These are phyloP conservation scores for Holotrichia oblita DNA, from an alignment of 1,140 invertebrate genomes.

Conservation along the genomic window DNA sequence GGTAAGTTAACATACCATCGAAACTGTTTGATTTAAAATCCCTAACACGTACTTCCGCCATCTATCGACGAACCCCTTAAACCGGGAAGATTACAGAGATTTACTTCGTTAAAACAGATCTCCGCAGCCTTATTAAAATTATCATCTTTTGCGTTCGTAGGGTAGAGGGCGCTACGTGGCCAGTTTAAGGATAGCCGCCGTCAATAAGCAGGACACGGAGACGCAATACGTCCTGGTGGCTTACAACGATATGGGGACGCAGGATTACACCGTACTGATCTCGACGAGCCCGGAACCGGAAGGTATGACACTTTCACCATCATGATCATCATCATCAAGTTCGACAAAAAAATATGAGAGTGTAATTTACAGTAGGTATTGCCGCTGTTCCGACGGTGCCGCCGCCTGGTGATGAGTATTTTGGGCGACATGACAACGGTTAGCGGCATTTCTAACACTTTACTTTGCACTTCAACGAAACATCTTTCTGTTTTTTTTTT, in stretches of 20 bases:
- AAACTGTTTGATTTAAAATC: background rate
- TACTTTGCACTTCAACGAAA: background rate
- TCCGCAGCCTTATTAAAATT: background rate
- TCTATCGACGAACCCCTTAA: background rate
- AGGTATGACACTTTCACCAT: slow-evolving; percentile 61
- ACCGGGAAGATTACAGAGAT: background rate
- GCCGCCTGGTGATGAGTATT: background rate
- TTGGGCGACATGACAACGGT: background rate
- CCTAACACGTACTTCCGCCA: too few relatives aligned
- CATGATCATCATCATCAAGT: slow-evolving; percentile 4
- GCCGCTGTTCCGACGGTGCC: background rate
- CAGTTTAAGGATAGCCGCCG: slow-evolving; percentile 69
- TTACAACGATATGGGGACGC: slow-evolving; percentile 70
- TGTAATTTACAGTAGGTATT: slow-evolving; percentile 13
- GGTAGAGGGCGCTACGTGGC: slow-evolving; percentile 74
- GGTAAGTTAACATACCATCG: slow-evolving; percentile 58
- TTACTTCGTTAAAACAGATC: background rate
- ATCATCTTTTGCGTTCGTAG: slow-evolving; percentile 57
- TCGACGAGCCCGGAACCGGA: slow-evolving; percentile 76
- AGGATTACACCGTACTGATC: slow-evolving; percentile 71
- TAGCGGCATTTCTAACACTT: slow-evolving; percentile 10
- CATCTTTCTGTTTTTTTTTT: slow-evolving; percentile 4
- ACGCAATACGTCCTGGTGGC: slow-evolving; percentile 73
- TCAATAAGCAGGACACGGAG: slow-evolving; percentile 80
- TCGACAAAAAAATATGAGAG: background rate